These are phyloP conservation scores for Agonopterix arenella DNA, from an alignment of 2,888 invertebrate species.

Conservation along the genomic window DNA sequence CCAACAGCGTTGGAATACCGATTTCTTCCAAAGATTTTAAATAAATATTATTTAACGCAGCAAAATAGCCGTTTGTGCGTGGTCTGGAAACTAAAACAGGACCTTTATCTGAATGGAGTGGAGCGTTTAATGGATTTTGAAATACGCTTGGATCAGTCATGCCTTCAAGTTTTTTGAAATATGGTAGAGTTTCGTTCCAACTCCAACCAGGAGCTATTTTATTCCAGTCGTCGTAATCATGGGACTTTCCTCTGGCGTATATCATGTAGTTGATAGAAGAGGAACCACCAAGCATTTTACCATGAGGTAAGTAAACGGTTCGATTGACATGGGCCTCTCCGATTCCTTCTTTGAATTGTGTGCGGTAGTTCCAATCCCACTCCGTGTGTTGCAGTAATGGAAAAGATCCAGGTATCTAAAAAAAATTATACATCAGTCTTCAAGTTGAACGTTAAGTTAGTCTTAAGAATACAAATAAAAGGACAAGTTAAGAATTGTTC, in stretches of 20 bases:
- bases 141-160: constrained; percentile 27
- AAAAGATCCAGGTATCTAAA: constrained; percentile 31
- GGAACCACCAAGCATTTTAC: constrained; percentile 33
- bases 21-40: constrained; percentile 28
- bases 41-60: constrained; percentile 18
- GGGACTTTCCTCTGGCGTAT: constrained; percentile 29
- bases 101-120: constrained; percentile 27
- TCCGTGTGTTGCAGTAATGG: constrained; percentile 21
- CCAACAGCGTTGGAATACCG: constrained; percentile 27
- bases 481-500: too few species aligned
- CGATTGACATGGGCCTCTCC: constrained; percentile 23
- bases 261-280: constrained; percentile 31
- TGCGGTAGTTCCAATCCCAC: constrained; percentile 30
- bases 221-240: constrained; percentile 32
- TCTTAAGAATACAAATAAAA: too few species aligned
- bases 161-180: constrained; percentile 33
- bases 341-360: constrained; percentile 21
- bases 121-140: constrained; percentile 15
- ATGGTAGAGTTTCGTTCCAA: constrained; percentile 26
- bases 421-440: neutral
- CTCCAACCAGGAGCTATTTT: constrained; percentile 29
- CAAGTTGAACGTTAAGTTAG: too few species aligned
- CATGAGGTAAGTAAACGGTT: constrained; percentile 22
- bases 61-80: constrained; percentile 21
- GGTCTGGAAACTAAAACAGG: constrained; percentile 32